These are phyloP conservation scores for Chelonia mydas DNA, from an alignment of 2,797 vertebrate species.

Conservation along the genomic window DNA sequence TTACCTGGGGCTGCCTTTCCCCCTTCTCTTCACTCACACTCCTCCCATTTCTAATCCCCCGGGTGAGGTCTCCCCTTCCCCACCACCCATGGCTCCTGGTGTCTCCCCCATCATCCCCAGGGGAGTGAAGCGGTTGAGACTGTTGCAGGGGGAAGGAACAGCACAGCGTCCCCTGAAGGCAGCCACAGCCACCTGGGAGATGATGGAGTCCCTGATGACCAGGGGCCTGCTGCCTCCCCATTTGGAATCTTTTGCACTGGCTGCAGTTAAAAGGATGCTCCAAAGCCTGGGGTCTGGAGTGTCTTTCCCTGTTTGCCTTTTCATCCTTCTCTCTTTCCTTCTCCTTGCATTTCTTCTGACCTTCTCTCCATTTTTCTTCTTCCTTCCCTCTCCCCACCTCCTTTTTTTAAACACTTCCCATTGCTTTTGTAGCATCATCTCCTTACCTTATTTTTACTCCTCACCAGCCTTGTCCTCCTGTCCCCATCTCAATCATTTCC, in stretches of 20 bases:
- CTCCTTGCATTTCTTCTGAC: too few species aligned
- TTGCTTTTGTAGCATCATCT: neutral
- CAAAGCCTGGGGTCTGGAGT: neutral
- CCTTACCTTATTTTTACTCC: neutral
- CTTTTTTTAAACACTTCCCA: neutral
- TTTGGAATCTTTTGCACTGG: fast-evolving
- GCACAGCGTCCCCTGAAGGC: neutral
- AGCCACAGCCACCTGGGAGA: fast-evolving
- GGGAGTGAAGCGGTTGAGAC: neutral
- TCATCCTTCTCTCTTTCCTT: neutral
- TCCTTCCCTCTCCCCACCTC: neutral
- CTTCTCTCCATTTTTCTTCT: neutral
- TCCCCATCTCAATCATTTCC: neutral
- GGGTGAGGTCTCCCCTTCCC: neutral
- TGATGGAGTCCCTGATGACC: fast-evolving
- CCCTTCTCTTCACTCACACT: neutral
- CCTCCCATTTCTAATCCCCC: neutral
- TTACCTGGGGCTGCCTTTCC: neutral
- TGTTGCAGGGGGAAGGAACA: neutral
- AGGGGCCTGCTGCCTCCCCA: too few species aligned
- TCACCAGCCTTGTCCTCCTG: neutral
- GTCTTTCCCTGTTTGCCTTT: neutral
- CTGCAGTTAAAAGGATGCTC: neutral
- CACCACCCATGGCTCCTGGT: neutral
- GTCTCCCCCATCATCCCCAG: neutral